Conservation (phyloP, 1,140 invertebrate genomes). For the Pseudomyrmex gracilis region DNA sequence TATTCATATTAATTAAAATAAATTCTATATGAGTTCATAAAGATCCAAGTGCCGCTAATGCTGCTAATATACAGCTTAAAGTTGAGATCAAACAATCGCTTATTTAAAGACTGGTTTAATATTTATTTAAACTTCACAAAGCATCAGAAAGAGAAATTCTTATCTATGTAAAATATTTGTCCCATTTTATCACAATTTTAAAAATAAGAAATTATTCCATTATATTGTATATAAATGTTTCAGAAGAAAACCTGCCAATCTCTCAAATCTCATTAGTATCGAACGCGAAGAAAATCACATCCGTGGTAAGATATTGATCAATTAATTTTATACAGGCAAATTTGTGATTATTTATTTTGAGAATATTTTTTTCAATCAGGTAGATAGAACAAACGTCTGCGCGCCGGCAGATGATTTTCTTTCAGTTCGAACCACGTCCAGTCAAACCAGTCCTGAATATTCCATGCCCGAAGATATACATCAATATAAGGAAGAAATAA, state of each 20-base stretch:
- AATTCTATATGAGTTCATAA: constrained; percentile 13
- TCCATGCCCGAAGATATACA: constrained; percentile 65
- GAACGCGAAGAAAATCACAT: constrained; percentile 88
- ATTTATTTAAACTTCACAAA: not conserved
- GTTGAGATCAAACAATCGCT: constrained; percentile 17
- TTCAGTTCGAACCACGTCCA: constrained; percentile 6
- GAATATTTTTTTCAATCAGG: constrained; percentile 32
- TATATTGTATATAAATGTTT: constrained; percentile 10
- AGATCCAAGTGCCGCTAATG: constrained; percentile 6
- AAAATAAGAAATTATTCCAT: not conserved
- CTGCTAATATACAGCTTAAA: constrained; percentile 4
- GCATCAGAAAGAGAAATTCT: not conserved
- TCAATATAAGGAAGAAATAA: constrained; percentile 71
- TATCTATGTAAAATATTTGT: not conserved
- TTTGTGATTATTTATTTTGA: constrained; percentile 3
- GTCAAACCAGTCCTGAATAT: not conserved
- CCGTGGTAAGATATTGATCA: constrained; percentile 88
- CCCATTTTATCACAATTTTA: not conserved
- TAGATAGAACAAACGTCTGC: constrained; percentile 25
- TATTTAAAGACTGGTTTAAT: not conserved
- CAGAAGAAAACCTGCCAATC: constrained; percentile 21
- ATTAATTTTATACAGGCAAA: not conserved
- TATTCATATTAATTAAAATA: constrained; percentile 30
- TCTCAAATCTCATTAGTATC: constrained; percentile 86
- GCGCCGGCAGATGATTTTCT: constrained; percentile 14